phyloP scores from a whole-genome alignment of 2,113 vertebrate genomes.

The Mystacornis crossleyi region DNA sequence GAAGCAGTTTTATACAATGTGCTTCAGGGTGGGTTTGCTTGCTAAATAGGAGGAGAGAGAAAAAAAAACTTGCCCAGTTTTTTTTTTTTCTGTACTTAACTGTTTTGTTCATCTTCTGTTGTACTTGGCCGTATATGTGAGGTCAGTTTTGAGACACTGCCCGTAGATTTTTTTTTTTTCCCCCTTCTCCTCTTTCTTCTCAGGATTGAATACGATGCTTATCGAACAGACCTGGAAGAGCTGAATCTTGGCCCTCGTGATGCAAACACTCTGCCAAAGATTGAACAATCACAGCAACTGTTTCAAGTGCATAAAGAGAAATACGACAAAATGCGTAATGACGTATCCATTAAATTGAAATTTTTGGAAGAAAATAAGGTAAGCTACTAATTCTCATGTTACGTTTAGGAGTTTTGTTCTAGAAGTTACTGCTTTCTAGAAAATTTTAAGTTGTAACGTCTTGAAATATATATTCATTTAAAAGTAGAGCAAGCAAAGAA shows the following conservation, averaged over 20 bases:
- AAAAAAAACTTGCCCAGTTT: fast-evolving
- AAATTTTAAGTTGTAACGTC: not conserved
- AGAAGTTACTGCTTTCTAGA: not conserved
- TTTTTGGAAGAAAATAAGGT: constrained; percentile 99
- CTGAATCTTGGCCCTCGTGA: constrained; percentile 95
- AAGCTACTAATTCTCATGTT: not conserved
- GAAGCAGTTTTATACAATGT: not conserved
- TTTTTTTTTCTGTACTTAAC: not conserved
- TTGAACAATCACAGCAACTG: constrained; percentile 90
- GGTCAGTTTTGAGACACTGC: not conserved
- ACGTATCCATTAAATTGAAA: constrained; percentile 93
- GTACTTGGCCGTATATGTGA: not conserved
- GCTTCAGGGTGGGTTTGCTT: not conserved
- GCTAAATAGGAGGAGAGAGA: not conserved
- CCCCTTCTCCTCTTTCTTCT: not conserved
- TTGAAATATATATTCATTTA: not conserved
- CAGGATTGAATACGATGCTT: constrained; percentile 95
- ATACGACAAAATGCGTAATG: constrained; percentile 93
- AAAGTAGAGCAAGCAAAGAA: not conserved
- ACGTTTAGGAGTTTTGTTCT: not conserved
- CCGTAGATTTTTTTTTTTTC: not conserved
- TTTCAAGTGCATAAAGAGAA: constrained; percentile 95
- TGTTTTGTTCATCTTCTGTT: not conserved
- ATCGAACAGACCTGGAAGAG: constrained; percentile 96
- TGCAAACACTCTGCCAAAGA: constrained; percentile 90